Percentiles rank a stretch among this genome's conserved stretches.
These are phyloP conservation scores for Calameuta idolon DNA, from an alignment of 2,888 invertebrate species.

Conservation along the genomic window DNA sequence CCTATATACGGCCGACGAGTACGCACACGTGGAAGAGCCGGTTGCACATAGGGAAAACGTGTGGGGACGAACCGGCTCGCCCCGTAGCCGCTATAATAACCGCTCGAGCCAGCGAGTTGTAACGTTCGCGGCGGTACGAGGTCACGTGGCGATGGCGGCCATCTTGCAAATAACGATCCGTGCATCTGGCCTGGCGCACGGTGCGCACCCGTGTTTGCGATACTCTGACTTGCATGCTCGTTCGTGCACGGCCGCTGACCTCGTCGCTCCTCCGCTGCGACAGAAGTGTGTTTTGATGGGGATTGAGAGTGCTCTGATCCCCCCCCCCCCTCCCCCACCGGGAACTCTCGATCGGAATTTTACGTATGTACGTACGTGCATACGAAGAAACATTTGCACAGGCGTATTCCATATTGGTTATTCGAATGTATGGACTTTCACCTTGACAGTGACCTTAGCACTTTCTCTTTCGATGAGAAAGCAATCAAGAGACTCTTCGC, in stretches of 20 bases:
- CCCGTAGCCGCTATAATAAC: slow-evolving; percentile 19
- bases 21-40: background rate
- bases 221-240: background rate
- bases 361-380: background rate
- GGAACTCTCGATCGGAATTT: background rate
- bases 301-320: background rate
- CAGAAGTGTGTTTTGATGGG: slow-evolving; percentile 19
- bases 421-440: background rate
- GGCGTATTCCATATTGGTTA: background rate
- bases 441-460: background rate
- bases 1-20: background rate
- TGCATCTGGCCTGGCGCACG: slow-evolving; percentile 47
- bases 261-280: slow-evolving; percentile 20
- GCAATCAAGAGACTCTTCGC: background rate
- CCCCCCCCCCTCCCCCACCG: no score
- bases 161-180: slow-evolving; percentile 61
- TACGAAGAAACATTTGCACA: background rate
- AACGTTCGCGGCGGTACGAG: slow-evolving; percentile 39
- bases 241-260: slow-evolving; percentile 28
- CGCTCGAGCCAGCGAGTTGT: slow-evolving; percentile 20
- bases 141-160: slow-evolving; percentile 57
- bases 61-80: background rate
- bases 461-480: background rate
- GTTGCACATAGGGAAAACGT: background rate
- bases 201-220: background rate